phyloP scores from a whole-genome alignment of 2,113 vertebrate species.

The Quiscalus mexicanus region DNA sequence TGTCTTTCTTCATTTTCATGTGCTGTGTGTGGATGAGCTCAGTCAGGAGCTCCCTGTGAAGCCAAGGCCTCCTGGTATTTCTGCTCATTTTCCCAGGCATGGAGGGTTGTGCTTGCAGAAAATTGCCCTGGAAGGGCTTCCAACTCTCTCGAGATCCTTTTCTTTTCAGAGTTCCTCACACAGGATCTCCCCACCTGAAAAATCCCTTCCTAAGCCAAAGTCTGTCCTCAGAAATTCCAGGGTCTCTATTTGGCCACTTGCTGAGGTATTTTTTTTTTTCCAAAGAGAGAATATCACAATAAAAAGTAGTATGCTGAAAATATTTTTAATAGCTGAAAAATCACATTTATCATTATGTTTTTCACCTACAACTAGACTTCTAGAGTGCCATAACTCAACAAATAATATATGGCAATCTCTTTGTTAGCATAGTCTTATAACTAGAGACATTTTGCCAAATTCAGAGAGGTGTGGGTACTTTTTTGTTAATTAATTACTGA shows the following conservation, averaged over 20 bases:
- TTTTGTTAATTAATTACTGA: conserved; percentile 29
- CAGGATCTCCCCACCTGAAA: neutral
- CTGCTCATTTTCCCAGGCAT: neutral
- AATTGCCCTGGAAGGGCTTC: neutral
- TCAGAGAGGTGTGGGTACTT: neutral
- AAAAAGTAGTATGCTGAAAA: neutral
- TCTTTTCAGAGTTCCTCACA: neutral
- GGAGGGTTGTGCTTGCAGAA: neutral
- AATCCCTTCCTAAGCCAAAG: neutral
- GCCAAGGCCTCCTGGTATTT: neutral
- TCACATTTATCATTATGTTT: neutral
- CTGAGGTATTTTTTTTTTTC: neutral
- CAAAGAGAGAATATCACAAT: neutral
- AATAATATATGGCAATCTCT: neutral
- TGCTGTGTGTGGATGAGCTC: neutral
- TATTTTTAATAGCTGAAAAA: neutral
- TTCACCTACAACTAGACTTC: neutral
- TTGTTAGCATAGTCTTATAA: neutral
- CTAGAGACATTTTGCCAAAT: conserved; percentile 15
- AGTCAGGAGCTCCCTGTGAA: neutral
- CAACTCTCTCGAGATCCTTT: neutral
- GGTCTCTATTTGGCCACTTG: neutral
- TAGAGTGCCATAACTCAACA: neutral
- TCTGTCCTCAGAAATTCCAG: neutral
- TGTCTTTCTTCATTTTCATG: neutral